A percentile compares a stretch with the other conserved stretches of the same genome.
These are phyloP conservation scores for Torymus aiolomorphi DNA, from an alignment of 2,888 invertebrate species.

Conservation along the genomic window DNA sequence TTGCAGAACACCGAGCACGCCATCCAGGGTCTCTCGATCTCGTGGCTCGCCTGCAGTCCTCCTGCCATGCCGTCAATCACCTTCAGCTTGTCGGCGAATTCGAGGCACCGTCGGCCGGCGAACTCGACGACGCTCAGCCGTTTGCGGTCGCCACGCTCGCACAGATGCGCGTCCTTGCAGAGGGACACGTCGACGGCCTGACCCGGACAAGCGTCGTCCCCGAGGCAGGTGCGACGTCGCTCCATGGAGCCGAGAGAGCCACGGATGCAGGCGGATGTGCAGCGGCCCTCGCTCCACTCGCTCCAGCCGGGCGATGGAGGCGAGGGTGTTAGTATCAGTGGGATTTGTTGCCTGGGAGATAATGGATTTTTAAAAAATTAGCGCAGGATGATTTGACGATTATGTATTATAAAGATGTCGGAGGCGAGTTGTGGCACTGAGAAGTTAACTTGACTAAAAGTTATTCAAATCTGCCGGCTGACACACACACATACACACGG, in stretches of 20 bases:
- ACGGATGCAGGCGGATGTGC: constrained; percentile 76
- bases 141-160: constrained; percentile 69
- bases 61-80: constrained; percentile 80
- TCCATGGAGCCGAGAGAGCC: constrained; percentile 80
- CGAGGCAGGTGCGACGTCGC: constrained; percentile 78
- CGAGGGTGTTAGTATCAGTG: too few species aligned
- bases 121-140: constrained; percentile 73
- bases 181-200: constrained; percentile 72
- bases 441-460: too few species aligned
- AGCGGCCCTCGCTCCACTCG: constrained; percentile 80
- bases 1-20: constrained; percentile 88
- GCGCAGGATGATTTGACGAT: too few species aligned
- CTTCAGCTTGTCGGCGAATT: constrained; percentile 77
- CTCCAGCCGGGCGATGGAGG: constrained; percentile 76
- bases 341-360: too few species aligned
- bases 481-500: too few species aligned
- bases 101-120: constrained; percentile 81
- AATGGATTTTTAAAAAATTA: too few species aligned
- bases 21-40: constrained; percentile 85
- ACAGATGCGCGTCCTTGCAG: constrained; percentile 78
- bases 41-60: constrained; percentile 86
- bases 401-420: too few species aligned
- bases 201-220: constrained; percentile 72
- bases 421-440: too few species aligned
- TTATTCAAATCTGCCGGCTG: too few species aligned